Evolutionary conservation across 2,888 invertebrate species (phyloP).

Genomic region (Pandemis cinnamomeana): DNA sequence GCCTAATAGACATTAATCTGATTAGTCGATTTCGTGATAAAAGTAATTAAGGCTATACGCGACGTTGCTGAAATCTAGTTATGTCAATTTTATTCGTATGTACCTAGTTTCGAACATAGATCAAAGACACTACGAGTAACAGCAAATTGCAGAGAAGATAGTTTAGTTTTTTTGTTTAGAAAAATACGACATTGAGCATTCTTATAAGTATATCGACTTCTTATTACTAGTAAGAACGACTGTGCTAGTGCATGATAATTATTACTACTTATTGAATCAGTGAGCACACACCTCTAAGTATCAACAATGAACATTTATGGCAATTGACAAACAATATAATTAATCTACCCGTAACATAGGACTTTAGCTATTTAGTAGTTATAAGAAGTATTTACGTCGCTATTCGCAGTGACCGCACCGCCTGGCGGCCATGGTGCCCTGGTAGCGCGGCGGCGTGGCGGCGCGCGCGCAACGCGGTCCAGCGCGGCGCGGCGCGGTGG

Average conservation of each 20-base stretch:
- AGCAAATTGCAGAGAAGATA: neutral
- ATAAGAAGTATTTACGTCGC: constrained; percentile 60
- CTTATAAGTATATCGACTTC: constrained; percentile 64
- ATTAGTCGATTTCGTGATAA: constrained; percentile 52
- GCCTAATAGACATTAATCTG: constrained; percentile 24
- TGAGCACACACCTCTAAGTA: constrained; percentile 72
- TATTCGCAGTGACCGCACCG: constrained; percentile 67
- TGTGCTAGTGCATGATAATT: constrained; percentile 75
- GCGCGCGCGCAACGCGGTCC: constrained; percentile 58
- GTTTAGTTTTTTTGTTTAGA: constrained; percentile 10
- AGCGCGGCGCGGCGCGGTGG: constrained; percentile 71
- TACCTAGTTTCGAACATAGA: neutral
- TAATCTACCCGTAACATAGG: constrained; percentile 73
- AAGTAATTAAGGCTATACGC: neutral
- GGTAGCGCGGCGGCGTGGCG: constrained; percentile 46
- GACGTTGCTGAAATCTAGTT: constrained; percentile 19
- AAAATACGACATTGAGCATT: constrained; percentile 78
- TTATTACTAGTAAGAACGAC: constrained; percentile 69
- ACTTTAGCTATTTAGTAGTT: constrained; percentile 62
- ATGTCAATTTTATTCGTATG: neutral
- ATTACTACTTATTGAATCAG: constrained; percentile 58
- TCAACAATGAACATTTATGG: constrained; percentile 79
- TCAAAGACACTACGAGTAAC: neutral
- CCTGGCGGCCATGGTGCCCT: constrained; percentile 50
- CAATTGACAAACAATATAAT: constrained; percentile 72